Evolutionary conservation across 1,140 invertebrate genomes (phyloP), one percentile per base, ranked within the genome.

Genomic region (Pygmarrhopalites habei): DNA sequence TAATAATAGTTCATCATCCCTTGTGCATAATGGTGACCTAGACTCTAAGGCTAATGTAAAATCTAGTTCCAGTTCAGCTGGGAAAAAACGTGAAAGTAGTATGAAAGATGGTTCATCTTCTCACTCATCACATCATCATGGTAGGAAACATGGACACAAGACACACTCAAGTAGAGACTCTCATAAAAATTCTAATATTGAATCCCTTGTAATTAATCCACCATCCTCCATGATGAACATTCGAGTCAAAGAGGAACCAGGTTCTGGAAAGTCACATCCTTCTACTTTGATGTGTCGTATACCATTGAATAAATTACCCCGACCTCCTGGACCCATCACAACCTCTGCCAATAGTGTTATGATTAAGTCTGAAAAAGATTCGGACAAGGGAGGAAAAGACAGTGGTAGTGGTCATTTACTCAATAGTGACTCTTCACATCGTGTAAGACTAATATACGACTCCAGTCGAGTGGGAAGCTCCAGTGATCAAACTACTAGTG

Each of bases 391-490:
- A 15, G 44, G 41, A 25, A 28, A 10, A 32, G 26, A 12, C 23
- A 28, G 3, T 14, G 30, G n/a, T 30, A 19, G 28, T 23, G 51
- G 43, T 39, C 4, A 3, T n/a, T 3, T 43, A 10, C 15, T 15
- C 2, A 60, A 51, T 19, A 39, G 32, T 41, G 60, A 62, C 29
- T 7, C 49, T 15, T 19, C 49, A 7, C 32, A 49, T 32, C 35
- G 35, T 25, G 29, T 32, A 23, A 62, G 41, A 43, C 59, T 62
- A 44, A 35, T 51, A 64, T 57, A 55, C 39, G 44, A 60, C 46
- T 57, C 60, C 30, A 61, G 59, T 39, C 62, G 66, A 17, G 68
- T 66, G 3, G 68, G 61, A 21, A 66, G 68, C 47, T 64, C 68
- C 3, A 69, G 64, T 64, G 68, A 69, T 44, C 57, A 47, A 2